phyloP scores from a whole-genome alignment of 2,113 vertebrate genomes.

The Melanocharis versteri region DNA sequence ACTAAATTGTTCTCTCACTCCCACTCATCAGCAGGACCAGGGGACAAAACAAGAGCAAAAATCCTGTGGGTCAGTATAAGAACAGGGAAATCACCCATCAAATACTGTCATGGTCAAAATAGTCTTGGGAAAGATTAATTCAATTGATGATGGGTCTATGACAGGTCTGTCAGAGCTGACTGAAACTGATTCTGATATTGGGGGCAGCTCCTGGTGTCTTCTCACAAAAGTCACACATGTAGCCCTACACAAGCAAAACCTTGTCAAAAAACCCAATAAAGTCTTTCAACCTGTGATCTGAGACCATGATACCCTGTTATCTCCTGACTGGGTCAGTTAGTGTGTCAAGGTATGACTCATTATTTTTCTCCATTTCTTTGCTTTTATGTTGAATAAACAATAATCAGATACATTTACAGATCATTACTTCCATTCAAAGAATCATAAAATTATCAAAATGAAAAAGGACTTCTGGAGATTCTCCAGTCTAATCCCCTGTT shows the following conservation, averaged over 20 bases:
- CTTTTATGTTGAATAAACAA: neutral
- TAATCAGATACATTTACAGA: neutral
- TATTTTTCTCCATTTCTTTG: neutral
- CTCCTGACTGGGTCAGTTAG: neutral
- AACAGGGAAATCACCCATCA: neutral
- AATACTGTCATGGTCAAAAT: neutral
- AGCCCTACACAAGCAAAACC: neutral
- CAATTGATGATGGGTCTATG: accelerated
- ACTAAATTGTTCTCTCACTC: neutral
- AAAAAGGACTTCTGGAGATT: neutral
- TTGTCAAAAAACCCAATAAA: neutral
- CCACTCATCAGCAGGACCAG: neutral
- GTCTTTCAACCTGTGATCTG: neutral
- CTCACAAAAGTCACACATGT: neutral
- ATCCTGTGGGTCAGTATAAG: neutral
- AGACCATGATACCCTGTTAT: neutral
- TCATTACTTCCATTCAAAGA: neutral
- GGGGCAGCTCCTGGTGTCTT: neutral
- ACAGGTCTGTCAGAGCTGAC: neutral
- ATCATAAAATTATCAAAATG: neutral
- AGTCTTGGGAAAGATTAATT: neutral
- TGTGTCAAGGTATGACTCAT: neutral
- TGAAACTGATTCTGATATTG: neutral
- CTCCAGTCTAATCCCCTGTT: neutral
- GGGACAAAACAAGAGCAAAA: neutral